A percentile compares a stretch with the other conserved stretches of the same genome.
Conservation (phyloP, 2,113 vertebrate species). For the Epinephelus fuscoguttatus region DNA sequence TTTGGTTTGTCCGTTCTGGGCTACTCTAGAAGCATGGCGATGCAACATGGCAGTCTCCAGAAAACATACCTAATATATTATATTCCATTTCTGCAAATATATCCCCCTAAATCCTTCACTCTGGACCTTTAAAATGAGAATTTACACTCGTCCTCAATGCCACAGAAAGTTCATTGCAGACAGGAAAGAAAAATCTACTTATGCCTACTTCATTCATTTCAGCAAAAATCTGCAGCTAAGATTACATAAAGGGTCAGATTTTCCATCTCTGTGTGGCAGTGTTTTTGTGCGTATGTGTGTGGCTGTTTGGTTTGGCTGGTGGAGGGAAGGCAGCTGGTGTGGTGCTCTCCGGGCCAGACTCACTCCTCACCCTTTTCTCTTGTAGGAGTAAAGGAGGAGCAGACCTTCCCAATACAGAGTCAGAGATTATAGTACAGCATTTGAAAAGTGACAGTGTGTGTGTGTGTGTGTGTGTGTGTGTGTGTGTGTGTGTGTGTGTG, state of each 20-base stretch:
- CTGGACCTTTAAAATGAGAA: neutral
- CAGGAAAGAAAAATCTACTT: neutral
- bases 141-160: neutral
- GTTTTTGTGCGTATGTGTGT: slow-evolving; percentile 63
- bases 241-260: slow-evolving; percentile 70
- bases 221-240: slow-evolving; percentile 46
- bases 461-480: neutral
- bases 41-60: too few relatives aligned
- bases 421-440: neutral
- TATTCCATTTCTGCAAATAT: too few relatives aligned
- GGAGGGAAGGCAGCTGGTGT: slow-evolving; percentile 58
- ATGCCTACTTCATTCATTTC: slow-evolving; percentile 47
- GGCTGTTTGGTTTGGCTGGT: slow-evolving; percentile 77
- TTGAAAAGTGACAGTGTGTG: neutral
- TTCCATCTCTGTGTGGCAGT: slow-evolving; percentile 68
- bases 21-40: too few relatives aligned
- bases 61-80: too few relatives aligned
- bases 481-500: too few relatives aligned
- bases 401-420: neutral
- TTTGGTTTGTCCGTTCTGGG: too few relatives aligned
- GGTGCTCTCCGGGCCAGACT: slow-evolving; percentile 45
- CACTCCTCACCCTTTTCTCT: slow-evolving; percentile 8
- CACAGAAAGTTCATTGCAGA: slow-evolving; percentile 10
- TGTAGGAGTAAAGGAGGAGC: slow-evolving; percentile 22
- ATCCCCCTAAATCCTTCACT: too few relatives aligned